Conservation (phyloP, 2,113 vertebrate genomes). For the Eurypyga helias region DNA sequence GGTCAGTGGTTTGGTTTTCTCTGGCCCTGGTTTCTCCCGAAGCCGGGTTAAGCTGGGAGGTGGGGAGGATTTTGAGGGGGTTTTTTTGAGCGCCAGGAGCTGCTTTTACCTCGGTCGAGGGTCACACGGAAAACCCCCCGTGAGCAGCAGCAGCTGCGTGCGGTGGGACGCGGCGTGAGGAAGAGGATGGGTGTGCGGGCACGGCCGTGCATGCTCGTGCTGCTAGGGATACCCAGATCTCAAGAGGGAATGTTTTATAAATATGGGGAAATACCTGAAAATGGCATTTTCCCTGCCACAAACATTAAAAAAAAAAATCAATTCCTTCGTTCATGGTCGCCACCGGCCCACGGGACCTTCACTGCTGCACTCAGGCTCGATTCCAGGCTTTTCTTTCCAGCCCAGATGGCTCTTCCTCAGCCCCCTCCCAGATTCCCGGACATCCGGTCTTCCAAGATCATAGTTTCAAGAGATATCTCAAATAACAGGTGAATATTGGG, state of each 20-base stretch:
- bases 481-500: fast-evolving
- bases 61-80: too few species aligned
- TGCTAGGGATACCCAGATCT: fast-evolving
- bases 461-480: not conserved
- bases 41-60: not conserved
- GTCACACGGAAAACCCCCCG: fast-evolving
- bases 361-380: fast-evolving
- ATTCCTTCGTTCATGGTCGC: not conserved
- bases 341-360: not conserved
- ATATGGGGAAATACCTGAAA: not conserved
- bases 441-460: fast-evolving
- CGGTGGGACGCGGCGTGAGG: not conserved
- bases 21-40: not conserved
- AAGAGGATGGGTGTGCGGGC: not conserved
- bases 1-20: not conserved
- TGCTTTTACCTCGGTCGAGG: not conserved
- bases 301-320: not conserved
- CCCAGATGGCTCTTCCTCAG: not conserved
- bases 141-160: not conserved
- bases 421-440: too few species aligned
- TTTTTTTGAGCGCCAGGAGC: not conserved
- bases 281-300: not conserved
- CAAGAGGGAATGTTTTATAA: fast-evolving
- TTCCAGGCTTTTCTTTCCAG: not conserved
- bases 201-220: fast-evolving